These are phyloP conservation scores for Eulacestoma nigropectus DNA, from an alignment of 2,113 vertebrate genomes.

Conservation along the genomic window DNA sequence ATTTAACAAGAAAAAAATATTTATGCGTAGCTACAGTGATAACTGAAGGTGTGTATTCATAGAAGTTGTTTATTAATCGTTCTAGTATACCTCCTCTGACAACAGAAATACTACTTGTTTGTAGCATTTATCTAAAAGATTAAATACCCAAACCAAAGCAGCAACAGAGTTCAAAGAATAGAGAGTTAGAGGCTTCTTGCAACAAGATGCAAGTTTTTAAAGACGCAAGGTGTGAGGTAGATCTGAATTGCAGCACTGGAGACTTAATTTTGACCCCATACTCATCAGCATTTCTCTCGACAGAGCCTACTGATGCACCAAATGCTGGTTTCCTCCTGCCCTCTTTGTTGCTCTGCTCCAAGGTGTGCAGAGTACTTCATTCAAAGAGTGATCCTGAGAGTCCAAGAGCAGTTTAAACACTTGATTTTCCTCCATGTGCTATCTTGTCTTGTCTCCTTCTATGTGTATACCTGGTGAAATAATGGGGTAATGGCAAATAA, in stretches of 20 bases:
- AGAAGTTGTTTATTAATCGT: not conserved
- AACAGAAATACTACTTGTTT: not conserved
- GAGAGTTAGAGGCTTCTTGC: constrained; percentile 1
- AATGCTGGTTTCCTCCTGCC: not conserved
- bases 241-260: constrained; percentile 4
- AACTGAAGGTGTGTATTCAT: not conserved
- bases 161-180: not conserved
- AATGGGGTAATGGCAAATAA: not conserved
- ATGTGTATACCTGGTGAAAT: not conserved
- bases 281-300: not conserved
- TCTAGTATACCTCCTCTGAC: not conserved
- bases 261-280: constrained; percentile 18
- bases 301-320: constrained; percentile 17
- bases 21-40: not conserved
- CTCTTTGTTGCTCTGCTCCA: not conserved
- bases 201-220: not conserved
- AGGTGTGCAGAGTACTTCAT: not conserved
- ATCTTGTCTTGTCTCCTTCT: not conserved
- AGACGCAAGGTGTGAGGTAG: not conserved
- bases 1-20: not conserved
- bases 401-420: not conserved
- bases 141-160: not conserved
- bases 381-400: not conserved
- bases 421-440: not conserved
- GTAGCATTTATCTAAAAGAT: not conserved